Base-by-base conservation (phyloP, 2,888 invertebrate species). In the Gasteruption jaculator region DNA sequence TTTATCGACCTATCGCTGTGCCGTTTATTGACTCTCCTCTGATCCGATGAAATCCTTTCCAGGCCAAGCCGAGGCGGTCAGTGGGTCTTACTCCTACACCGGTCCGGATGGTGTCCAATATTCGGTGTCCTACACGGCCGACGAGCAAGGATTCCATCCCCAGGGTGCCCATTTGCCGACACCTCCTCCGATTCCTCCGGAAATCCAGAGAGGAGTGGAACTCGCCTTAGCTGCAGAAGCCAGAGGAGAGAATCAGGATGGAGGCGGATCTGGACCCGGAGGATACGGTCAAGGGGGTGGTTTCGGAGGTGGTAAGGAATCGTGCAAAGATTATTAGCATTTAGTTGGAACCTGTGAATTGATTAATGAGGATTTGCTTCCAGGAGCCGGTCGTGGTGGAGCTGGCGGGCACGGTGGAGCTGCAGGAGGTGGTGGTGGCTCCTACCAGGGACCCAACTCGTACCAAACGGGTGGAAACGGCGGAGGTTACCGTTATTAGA, bases 171-270 rank as follows among this genome's bases (percentile, higher is more conserved):
- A 66, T 48, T 48, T 66, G 5, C 66, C 66, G 3, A 66, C 65
- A 1, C 62, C 66, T 7, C 66, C 66, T n/a, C 66, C 66, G 7
- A 65, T 66, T 1, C 66, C 66, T 2, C 65, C 65, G 1, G 66
- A 65, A 46, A 66, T 66, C 35, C 65, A 64, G 42, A 51, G 65
- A 19, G 66, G 66, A 3, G 56, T 66, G 33, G 65, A 66, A 25
- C 50, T 65, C 3, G 49, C 66, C 0, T 54, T 66, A 2, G 66
- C 65, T 7, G 65, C 66, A 3, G 66, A 66, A 32, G 66, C 66
- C 3, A 56, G 66, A 4, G 65, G 66, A 3, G 66, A 66, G 31
- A 66, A 66, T 48, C 66, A 66, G 32, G 65, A 65, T 16, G 58
- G 55, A 6, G 50, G 51, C n/a, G 52, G 50, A n/a, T 48, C 52